Base-by-base conservation (phyloP, 2,888 invertebrate species). In the Rotaria sp. region DNA sequence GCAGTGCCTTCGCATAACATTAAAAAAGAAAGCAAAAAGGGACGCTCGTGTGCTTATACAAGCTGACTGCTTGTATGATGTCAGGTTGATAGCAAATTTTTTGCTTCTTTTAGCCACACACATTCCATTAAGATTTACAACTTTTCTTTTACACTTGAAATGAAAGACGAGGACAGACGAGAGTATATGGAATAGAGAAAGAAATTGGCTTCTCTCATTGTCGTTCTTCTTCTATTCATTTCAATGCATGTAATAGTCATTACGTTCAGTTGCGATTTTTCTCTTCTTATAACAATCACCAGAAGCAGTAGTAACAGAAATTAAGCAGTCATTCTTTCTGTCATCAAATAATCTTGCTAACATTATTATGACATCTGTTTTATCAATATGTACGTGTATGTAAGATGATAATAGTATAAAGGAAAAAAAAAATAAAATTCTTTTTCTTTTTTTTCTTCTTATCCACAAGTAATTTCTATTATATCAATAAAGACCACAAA, bases 51-150 rank as follows among this genome's bases (percentile, higher is more conserved):
- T 30, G 67, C 26, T 67, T 38, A 11, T 35, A 21, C 8, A 67
- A 35, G 21, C 30, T 35, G 67, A 38, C 67, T 30, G 18, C 35
- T 21, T 1, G 1, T 18, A 15, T 38, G 35, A 67, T 35, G 67
- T 67, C 35, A 67, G 67, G 67, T 67, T 67, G 35, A 67, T 67
- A 67, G 35, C 38, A 7, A 67, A 67, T 38, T 24, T 38, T 35
- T 67, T 67, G 67, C 67, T 67, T 67, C 67, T 67, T 67, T 67
- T 67, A 67, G 38, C 67, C 35, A 67, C 35, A 67, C 30, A 67
- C 67, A 67, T 67, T 67, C 67, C 67, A 67, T 67, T 67, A 67
- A 35, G 67, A 67, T 67, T 67, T 35, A 67, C 67, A 38, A 67
- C 67, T 67, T 67, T 67, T 21, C 35, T 67, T 67, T 67, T 67